Conservation (phyloP, 2,888 invertebrate genomes). For the Drosophila greeni region DNA sequence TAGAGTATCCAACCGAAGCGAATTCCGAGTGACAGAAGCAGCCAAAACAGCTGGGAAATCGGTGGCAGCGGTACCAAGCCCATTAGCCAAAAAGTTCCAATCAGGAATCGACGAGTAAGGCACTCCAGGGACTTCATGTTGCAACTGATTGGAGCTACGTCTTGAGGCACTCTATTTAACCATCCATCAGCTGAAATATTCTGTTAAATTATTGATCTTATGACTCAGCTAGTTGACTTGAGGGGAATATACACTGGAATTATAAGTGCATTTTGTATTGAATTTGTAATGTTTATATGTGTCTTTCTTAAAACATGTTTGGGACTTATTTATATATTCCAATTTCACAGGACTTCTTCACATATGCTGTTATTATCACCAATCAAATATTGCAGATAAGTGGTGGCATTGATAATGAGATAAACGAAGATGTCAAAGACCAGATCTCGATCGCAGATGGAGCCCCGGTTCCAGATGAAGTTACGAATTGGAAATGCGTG, state of each 20-base stretch:
- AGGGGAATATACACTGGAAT: not conserved
- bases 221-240: slow-evolving; percentile 2
- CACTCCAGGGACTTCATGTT: slow-evolving; percentile 51
- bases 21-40: slow-evolving; percentile 27
- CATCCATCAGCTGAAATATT: not conserved
- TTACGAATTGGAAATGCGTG: slow-evolving; percentile 17
- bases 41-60: not conserved
- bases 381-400: slow-evolving; percentile 24
- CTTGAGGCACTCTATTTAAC: not conserved
- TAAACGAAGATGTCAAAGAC: slow-evolving; percentile 24
- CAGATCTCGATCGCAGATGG: slow-evolving; percentile 16
- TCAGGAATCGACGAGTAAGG: slow-evolving; percentile 36
- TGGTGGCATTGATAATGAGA: slow-evolving; percentile 29
- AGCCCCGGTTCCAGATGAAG: slow-evolving; percentile 23
- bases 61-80: slow-evolving; percentile 51
- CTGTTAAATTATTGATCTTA: not conserved
- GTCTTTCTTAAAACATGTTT: too few species aligned
- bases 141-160: slow-evolving; percentile 16
- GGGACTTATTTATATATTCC: too few species aligned
- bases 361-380: slow-evolving; percentile 18
- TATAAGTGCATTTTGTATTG: not conserved
- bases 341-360: slow-evolving; percentile 7
- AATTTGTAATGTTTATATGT: too few species aligned
- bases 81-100: slow-evolving; percentile 35
- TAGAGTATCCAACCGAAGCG: slow-evolving; percentile 50